Evolutionary conservation across 2,797 vertebrate genomes (phyloP).

Genomic region (Ceyx erithaca): DNA sequence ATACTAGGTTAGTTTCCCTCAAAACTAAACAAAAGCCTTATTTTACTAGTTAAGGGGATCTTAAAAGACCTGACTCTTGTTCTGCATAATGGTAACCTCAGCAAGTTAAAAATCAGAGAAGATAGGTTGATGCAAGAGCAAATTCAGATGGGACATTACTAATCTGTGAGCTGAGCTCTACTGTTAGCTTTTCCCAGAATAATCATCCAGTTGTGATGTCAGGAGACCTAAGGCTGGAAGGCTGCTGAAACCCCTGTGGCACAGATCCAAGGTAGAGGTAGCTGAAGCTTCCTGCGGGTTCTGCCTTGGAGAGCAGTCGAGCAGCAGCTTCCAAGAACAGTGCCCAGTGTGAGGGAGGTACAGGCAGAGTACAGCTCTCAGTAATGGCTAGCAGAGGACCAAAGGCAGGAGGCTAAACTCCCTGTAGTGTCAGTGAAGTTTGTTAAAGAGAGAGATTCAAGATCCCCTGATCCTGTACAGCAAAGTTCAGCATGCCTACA

Average conservation of each 20-base stretch:
- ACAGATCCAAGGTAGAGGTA: not conserved
- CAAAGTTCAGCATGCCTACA: not conserved
- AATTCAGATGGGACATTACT: not conserved
- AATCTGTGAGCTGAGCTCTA: not conserved
- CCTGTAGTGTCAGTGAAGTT: not conserved
- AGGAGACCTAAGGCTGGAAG: slow-evolving; percentile 9
- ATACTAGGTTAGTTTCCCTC: not conserved
- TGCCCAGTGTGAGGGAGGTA: not conserved
- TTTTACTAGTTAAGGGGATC: not conserved
- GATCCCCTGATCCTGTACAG: not conserved
- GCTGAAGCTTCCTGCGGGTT: not conserved
- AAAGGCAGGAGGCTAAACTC: not conserved
- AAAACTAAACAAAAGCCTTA: not conserved
- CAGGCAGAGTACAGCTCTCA: not conserved
- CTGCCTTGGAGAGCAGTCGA: not conserved
- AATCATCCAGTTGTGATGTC: not conserved
- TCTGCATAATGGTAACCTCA: not conserved
- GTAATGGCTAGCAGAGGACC: fast-evolving
- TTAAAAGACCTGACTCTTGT: not conserved
- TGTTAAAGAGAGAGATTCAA: not conserved
- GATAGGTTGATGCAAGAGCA: not conserved
- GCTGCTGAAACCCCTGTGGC: not conserved
- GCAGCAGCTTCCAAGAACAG: not conserved
- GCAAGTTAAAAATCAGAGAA: not conserved
- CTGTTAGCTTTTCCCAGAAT: not conserved